Conservation (phyloP, 2,797 vertebrate species). For the Dipus sagitta region DNA sequence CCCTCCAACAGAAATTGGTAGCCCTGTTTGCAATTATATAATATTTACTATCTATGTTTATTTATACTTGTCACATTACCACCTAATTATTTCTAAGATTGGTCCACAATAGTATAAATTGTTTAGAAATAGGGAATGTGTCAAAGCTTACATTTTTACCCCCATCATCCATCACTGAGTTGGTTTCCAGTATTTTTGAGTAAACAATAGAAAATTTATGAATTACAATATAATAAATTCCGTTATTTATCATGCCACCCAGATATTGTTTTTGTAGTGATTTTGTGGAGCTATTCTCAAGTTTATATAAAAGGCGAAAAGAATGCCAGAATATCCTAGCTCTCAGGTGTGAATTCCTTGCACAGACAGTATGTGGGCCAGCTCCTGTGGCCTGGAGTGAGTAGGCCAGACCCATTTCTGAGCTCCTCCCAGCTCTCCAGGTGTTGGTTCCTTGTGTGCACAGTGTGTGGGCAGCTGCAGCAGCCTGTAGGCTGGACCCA, state of each 20-base stretch:
- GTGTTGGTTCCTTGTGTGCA: too few species aligned
- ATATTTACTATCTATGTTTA: constrained; percentile 18
- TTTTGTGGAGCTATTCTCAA: background rate
- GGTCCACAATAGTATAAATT: background rate
- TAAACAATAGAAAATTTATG: background rate
- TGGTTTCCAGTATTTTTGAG: background rate
- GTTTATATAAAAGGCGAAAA: background rate
- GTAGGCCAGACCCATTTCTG: too few species aligned
- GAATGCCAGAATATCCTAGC: too few species aligned
- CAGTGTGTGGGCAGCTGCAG: too few species aligned
- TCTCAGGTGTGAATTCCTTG: too few species aligned
- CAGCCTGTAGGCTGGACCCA: too few species aligned
- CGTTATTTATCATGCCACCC: background rate
- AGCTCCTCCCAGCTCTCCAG: too few species aligned
- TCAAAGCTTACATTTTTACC: constrained; percentile 9
- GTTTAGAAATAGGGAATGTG: background rate
- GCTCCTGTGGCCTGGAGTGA: too few species aligned
- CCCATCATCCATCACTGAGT: background rate
- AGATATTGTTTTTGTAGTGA: background rate
- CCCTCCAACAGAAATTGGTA: background rate
- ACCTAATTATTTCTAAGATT: constrained; percentile 31
- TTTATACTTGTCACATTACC: background rate
- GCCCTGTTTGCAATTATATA: background rate
- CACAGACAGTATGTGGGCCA: too few species aligned
- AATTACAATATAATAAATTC: background rate